A percentile compares a stretch with the other conserved stretches of the same genome.
Evolutionary conservation across 1,140 invertebrate species (phyloP).

Genomic region (Tetramorium alpestre): DNA sequence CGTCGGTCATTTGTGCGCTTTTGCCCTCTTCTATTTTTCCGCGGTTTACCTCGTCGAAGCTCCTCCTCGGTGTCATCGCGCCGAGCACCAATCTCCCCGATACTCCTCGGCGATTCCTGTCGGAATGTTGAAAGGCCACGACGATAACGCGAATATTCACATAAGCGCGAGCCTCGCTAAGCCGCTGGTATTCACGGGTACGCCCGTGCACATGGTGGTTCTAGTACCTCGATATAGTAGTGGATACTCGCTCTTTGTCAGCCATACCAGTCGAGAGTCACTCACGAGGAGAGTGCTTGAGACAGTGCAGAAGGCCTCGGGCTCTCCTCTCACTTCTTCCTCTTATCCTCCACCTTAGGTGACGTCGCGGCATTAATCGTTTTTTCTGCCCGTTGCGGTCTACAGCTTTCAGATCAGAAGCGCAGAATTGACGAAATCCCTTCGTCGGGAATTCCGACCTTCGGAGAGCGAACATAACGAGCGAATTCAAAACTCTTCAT

Average conservation of each 20-base stretch:
- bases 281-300: conserved; percentile 74
- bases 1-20: neutral
- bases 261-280: conserved; percentile 72
- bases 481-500: neutral
- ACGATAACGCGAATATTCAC: conserved; percentile 39
- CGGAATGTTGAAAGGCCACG: conserved; percentile 6
- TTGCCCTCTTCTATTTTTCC: neutral
- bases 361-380: conserved; percentile 52
- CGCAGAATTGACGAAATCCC: neutral
- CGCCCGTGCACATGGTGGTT: conserved; percentile 39
- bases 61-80: neutral
- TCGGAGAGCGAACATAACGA: neutral
- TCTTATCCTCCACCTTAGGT: conserved; percentile 70
- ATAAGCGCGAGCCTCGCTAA: conserved; percentile 8
- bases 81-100: neutral
- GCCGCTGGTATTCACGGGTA: conserved; percentile 30
- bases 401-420: conserved; percentile 16
- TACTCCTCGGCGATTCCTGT: neutral
- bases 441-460: neutral
- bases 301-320: conserved; percentile 79
- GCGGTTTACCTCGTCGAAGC: neutral
- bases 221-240: conserved; percentile 61
- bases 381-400: conserved; percentile 17
- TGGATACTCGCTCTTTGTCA: conserved; percentile 69
- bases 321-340: conserved; percentile 45